These are phyloP conservation scores for Malurus melanocephalus DNA, from an alignment of 2,113 vertebrate species.

Conservation along the genomic window DNA sequence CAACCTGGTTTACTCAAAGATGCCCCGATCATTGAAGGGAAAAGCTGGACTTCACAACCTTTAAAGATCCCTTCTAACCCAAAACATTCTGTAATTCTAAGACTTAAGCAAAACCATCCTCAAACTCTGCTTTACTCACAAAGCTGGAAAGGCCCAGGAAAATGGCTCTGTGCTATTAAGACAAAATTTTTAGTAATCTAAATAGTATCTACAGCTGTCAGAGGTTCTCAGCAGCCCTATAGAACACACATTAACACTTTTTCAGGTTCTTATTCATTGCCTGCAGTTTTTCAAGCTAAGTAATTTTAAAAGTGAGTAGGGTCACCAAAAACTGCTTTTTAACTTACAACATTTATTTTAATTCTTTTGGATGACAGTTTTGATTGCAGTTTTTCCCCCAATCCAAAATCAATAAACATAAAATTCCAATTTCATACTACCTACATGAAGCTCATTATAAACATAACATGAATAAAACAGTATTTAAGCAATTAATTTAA, in stretches of 20 bases:
- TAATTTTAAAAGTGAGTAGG: background rate
- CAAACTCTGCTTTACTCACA: background rate
- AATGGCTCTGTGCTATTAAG: background rate
- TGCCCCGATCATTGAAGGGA: fast-evolving
- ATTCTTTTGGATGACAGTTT: background rate
- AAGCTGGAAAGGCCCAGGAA: background rate
- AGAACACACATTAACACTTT: background rate
- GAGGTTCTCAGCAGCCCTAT: background rate
- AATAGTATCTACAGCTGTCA: background rate
- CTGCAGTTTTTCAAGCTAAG: background rate
- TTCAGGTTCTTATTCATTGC: background rate
- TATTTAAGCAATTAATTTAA: background rate
- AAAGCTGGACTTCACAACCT: background rate
- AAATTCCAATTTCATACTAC: background rate
- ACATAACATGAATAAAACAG: background rate
- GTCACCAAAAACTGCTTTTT: background rate
- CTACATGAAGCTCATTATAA: background rate
- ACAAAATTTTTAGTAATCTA: background rate
- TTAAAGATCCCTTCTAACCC: background rate
- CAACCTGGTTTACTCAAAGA: background rate
- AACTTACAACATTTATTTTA: background rate
- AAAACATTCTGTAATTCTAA: background rate
- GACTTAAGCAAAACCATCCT: background rate
- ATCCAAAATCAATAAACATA: background rate
- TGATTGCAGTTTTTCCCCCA: background rate